Base-by-base conservation (phyloP, 1,140 invertebrate species). In the Monomorium pharaonis region DNA sequence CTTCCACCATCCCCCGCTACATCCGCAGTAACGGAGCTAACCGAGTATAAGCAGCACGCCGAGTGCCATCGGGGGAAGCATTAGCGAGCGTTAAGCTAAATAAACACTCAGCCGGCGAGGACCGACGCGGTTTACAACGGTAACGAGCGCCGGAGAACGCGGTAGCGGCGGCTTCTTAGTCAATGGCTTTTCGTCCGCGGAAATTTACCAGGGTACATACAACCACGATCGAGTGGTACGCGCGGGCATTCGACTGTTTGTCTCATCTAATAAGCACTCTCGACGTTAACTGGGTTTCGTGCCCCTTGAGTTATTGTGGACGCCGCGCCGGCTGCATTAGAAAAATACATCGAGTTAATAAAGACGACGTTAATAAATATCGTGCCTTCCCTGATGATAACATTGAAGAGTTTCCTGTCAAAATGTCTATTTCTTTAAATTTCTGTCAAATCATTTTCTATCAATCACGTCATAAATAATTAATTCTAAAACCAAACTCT, bases 61-160 rank as follows among this genome's bases (percentile, higher is more conserved):
- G 88, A 91, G 88, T 86, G 76, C 84, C 72, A 86, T 80, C 30
- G 51, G 88, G 84, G 80, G 78, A 88, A 89, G 90, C 91, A 89
- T 92, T 89, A 89, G 86, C 86, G 65, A 92, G 90, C 91, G 91
- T 92, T 91, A 91, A 90, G 91, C 91, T 92, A 90, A 92, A 92
- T 92, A 92, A 92, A 92, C 90, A 91, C 90, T 89, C 85, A 56
- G 21, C 2, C 12, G 51, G 58, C 51, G 86, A 65, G 76, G 51
- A 62, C 24, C n/a, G 12, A 44, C 49, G 80, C 70, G 90, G 63
- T 91, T 85, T 91, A 90, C 90, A 92, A 91, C 91, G 80, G 88
- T 90, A 92, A 92, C 87, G 92, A 92, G 84, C 77, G 49, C 12
- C 1, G 51, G 44, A 24, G 30, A 80, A n/a, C 12, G 33, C n/a